These are phyloP conservation scores for Liolophura sinensis DNA, from an alignment of 1,140 invertebrate genomes.

Conservation along the genomic window DNA sequence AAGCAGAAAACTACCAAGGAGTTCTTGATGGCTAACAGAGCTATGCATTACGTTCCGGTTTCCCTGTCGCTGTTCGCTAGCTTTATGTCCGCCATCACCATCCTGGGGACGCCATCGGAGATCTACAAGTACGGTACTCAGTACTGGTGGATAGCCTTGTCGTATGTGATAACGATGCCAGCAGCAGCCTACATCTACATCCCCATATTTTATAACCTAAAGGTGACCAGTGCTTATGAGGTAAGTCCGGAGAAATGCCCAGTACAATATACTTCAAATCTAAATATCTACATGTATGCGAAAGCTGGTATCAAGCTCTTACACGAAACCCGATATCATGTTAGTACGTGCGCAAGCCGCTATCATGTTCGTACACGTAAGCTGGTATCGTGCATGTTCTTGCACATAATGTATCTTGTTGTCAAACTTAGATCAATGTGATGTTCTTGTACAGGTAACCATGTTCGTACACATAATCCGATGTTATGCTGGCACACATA, in stretches of 20 bases:
- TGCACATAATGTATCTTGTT: too few species aligned
- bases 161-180: slow-evolving; percentile 43
- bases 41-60: slow-evolving; percentile 65
- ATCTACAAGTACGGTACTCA: slow-evolving; percentile 66
- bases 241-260: slow-evolving; percentile 29
- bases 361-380: too few species aligned
- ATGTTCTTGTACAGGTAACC: too few species aligned
- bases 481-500: too few species aligned
- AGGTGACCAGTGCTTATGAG: slow-evolving; percentile 54
- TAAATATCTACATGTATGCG: too few species aligned
- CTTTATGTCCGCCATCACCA: slow-evolving; percentile 86
- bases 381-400: too few species aligned
- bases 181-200: slow-evolving; percentile 49
- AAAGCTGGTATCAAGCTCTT: too few species aligned
- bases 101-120: slow-evolving; percentile 86
- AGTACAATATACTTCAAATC: too few species aligned
- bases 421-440: too few species aligned
- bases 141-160: slow-evolving; percentile 44
- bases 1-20: slow-evolving; percentile 83
- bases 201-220: slow-evolving; percentile 54
- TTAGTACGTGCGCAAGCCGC: too few species aligned
- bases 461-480: too few species aligned
- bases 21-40: slow-evolving; percentile 76
- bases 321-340: too few species aligned
- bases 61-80: slow-evolving; percentile 61